These are phyloP conservation scores for Apogon talboti DNA, from an alignment of 2,797 vertebrate genomes.

Conservation along the genomic window DNA sequence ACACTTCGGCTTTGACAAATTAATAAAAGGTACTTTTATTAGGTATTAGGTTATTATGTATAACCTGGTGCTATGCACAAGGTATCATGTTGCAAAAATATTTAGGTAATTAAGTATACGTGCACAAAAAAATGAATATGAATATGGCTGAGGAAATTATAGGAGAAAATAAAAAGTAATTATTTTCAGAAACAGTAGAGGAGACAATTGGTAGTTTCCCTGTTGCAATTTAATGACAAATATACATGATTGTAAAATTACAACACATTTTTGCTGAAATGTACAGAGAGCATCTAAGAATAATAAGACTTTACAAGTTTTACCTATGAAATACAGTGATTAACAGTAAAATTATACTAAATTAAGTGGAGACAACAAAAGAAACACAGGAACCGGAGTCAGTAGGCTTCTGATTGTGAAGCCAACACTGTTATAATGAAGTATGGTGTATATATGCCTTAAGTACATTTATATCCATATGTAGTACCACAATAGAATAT, in stretches of 20 bases:
- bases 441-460: constrained; percentile 58
- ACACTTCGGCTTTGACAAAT: too few relatives aligned
- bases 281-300: constrained; percentile 10
- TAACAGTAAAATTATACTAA: constrained; percentile 2
- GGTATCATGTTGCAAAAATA: too few relatives aligned
- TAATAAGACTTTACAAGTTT: too few relatives aligned
- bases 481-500: constrained; percentile 14
- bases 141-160: background rate
- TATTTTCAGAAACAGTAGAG: constrained; percentile 12
- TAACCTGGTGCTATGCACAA: too few relatives aligned
- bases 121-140: background rate
- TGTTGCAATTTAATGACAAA: constrained; percentile 35
- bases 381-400: constrained; percentile 14
- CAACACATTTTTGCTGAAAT: constrained; percentile 35
- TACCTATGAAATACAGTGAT: too few relatives aligned
- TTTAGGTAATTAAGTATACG: background rate
- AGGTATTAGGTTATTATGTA: too few relatives aligned
- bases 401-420: constrained; percentile 24
- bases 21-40: too few relatives aligned
- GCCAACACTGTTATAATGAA: constrained; percentile 25
- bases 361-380: background rate
- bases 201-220: background rate
- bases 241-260: constrained; percentile 20
- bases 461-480: constrained; percentile 32
- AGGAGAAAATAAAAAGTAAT: background rate